Base-by-base conservation (phyloP, 2,888 invertebrate genomes). In the Enchytraeus crypticus region DNA sequence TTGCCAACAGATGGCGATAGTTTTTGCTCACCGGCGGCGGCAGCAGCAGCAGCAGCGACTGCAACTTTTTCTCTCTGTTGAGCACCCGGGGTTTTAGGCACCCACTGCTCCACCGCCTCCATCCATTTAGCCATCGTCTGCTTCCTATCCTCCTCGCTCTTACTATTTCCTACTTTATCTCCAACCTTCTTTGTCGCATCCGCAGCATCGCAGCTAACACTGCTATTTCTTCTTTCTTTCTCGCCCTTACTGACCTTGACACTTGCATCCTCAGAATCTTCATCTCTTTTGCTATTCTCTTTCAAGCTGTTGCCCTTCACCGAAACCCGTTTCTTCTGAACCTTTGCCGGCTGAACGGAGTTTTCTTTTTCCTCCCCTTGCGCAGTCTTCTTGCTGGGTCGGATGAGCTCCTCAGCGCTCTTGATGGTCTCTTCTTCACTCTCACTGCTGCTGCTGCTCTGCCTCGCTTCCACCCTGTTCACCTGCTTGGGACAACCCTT, bases 281-380 rank as follows among this genome's bases (percentile, higher is more conserved):
- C n/a, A 21, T 23, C 33, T n/a, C 4, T 3, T 55, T 38, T 55
- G 8, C 33, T 33, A 11, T 27, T 26, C 26, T 61, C 59, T 2
- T 64, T 59, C 47, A 61, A 56, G 51, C 29, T 53, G 18, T 57
- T 55, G 60, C 59, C 60, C 53, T 60, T 63, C 47, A 60, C 63
- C 55, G 60, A 63, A 29, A 63, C 60, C 29, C 60, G 59, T 34
- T 63, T 60, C 27, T 45, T 2, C 45, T 47, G 23, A n/a, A 51
- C 29, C 30, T 26, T 51, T 11, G 23, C 57, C 5, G 47, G 33
- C 32, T 29, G 2, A 26, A 14, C 21, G n/a, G 29, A 34, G 3
- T 3, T n/a, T n/a, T 26, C 29, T 26, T n/a, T 23, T 46, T 47
- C 32, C 49, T 46, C 32, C 18, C 33, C 30, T 27, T 57, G 49